These are phyloP conservation scores for Apoda limacodes DNA, from an alignment of 2,888 invertebrate species.

Conservation along the genomic window DNA sequence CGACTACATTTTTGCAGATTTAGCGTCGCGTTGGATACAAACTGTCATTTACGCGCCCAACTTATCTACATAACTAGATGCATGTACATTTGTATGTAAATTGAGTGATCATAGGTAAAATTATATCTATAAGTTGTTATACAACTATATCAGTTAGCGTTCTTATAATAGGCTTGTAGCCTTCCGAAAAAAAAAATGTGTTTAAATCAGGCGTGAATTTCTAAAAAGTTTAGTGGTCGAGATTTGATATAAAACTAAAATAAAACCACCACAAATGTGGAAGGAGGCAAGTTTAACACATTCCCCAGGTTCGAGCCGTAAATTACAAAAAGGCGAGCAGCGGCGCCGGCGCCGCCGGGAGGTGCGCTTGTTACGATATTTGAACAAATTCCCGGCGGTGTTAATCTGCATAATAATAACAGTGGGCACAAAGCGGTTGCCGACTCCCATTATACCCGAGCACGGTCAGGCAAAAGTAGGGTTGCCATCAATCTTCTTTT, in stretches of 20 bases:
- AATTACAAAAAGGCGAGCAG: conserved; percentile 55
- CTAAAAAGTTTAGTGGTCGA: conserved; percentile 29
- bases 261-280: conserved; percentile 37
- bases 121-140: too few species aligned
- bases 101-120: too few species aligned
- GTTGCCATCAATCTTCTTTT: too few species aligned
- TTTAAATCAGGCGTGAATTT: conserved; percentile 31
- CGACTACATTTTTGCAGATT: too few species aligned
- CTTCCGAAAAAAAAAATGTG: conserved; percentile 25
- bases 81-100: too few species aligned
- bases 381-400: conserved; percentile 70
- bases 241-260: conserved; percentile 44
- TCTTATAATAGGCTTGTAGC: too few species aligned
- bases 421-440: conserved; percentile 61
- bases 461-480: too few species aligned
- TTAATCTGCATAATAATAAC: conserved; percentile 71
- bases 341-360: conserved; percentile 65
- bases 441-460: conserved; percentile 65
- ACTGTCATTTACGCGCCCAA: too few species aligned
- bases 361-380: conserved; percentile 68
- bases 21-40: too few species aligned
- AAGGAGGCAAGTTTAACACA: conserved; percentile 54
- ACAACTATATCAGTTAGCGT: too few species aligned
- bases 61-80: too few species aligned
- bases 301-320: conserved; percentile 58